Conservation (phyloP, 2,797 vertebrate genomes). For the Neosilurus mollespiculum region DNA sequence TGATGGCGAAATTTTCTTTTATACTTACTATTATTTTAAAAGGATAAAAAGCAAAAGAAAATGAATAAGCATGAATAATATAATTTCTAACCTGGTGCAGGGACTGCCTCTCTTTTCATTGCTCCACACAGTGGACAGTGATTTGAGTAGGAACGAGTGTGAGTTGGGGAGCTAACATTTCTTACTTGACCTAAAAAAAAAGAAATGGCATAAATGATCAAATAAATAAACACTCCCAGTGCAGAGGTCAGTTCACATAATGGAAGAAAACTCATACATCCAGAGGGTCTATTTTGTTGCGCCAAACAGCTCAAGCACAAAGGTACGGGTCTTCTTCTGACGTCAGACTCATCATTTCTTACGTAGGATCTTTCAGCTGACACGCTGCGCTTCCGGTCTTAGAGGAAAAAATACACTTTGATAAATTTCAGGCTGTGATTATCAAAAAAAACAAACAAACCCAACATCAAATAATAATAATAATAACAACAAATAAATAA, state of each 20-base stretch:
- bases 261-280: neutral
- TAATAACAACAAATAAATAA: too few species aligned
- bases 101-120: neutral
- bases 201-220: neutral
- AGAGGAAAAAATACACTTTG: conserved; percentile 8
- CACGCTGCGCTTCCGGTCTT: conserved; percentile 47
- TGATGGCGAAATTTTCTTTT: neutral
- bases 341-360: conserved; percentile 50
- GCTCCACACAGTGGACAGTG: conserved; percentile 53
- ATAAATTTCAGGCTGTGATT: neutral
- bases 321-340: neutral
- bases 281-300: neutral
- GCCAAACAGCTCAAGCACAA: conserved; percentile 31
- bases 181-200: conserved; percentile 38
- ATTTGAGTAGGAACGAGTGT: conserved; percentile 8
- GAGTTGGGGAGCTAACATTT: conserved; percentile 20
- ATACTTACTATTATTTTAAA: neutral
- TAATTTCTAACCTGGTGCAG: conserved; percentile 56
- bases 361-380: conserved; percentile 32
- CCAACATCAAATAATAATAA: too few species aligned
- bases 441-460: neutral
- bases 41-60: neutral
- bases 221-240: neutral
- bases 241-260: neutral
- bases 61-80: neutral